Evolutionary conservation across 2,113 vertebrate species (phyloP).

Genomic region (Canis aureus): DNA sequence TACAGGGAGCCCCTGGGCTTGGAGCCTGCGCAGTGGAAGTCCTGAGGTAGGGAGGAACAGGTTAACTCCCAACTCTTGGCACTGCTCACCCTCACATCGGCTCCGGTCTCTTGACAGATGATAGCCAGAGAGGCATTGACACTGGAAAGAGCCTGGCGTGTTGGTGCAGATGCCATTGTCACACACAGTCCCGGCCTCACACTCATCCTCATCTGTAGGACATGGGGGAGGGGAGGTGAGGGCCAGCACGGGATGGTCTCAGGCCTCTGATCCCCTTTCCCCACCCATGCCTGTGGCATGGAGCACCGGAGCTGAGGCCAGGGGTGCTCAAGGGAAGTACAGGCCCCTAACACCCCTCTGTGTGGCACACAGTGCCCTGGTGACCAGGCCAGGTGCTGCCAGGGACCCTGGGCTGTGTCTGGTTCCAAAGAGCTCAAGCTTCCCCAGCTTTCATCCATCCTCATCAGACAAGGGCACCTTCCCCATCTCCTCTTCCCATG

Average conservation of each 20-base stretch:
- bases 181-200: conserved; percentile 89
- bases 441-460: neutral
- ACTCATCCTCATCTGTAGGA: conserved; percentile 91
- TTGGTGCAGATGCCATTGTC: conserved; percentile 92
- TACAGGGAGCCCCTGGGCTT: neutral
- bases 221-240: neutral
- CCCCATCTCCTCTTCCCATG: neutral
- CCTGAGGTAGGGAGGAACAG: neutral
- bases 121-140: conserved; percentile 91
- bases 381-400: neutral
- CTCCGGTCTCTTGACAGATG: conserved; percentile 85
- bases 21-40: neutral
- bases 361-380: neutral
- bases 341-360: neutral
- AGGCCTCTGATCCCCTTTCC: neutral
- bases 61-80: neutral
- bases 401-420: neutral
- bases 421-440: neutral
- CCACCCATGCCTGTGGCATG: neutral
- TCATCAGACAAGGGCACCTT: neutral
- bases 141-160: conserved; percentile 93
- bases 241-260: neutral
- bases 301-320: neutral
- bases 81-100: conserved; percentile 80
- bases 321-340: neutral